Conservation (phyloP, 1,140 invertebrate species). For the Aphis craccivora region DNA sequence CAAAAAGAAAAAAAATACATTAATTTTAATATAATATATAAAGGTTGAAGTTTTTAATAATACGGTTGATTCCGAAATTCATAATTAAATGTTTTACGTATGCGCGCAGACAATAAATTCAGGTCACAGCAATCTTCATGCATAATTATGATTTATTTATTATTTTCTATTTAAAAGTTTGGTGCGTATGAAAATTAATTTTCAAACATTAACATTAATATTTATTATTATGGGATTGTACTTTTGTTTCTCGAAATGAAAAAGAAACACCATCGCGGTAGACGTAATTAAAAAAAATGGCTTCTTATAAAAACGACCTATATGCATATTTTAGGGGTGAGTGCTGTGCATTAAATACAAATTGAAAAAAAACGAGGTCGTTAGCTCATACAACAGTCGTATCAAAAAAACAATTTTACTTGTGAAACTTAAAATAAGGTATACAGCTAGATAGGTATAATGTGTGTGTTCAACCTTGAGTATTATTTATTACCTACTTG, state of each 20-base stretch:
- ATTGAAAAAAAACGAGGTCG: conserved; percentile 43
- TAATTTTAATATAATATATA: conserved; percentile 31
- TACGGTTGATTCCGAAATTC: background rate
- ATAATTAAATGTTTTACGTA: conserved; percentile 28
- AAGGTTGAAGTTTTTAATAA: conserved; percentile 27
- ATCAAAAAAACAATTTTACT: conserved; percentile 3
- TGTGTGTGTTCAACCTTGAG: conserved; percentile 18
- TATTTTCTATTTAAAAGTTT: conserved; percentile 43
- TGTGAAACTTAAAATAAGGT: conserved; percentile 1
- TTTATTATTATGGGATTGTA: conserved; percentile 19
- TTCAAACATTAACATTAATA: conserved; percentile 22
- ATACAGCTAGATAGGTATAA: background rate
- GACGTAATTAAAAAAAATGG: conserved; percentile 10
- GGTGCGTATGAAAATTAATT: conserved; percentile 16
- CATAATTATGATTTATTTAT: conserved; percentile 36
- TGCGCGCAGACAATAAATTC: background rate
- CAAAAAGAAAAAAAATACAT: background rate
- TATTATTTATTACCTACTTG: conserved; percentile 26
- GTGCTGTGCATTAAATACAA: background rate
- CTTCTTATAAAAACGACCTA: background rate
- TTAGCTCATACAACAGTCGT: background rate
- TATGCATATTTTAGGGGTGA: background rate
- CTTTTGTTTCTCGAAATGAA: conserved; percentile 9
- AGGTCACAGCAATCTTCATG: conserved; percentile 30
- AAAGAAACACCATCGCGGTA: background rate